Base-by-base conservation (phyloP, 37 sponge, comb jelly and placozoan species). In the Ianthella basta region DNA sequence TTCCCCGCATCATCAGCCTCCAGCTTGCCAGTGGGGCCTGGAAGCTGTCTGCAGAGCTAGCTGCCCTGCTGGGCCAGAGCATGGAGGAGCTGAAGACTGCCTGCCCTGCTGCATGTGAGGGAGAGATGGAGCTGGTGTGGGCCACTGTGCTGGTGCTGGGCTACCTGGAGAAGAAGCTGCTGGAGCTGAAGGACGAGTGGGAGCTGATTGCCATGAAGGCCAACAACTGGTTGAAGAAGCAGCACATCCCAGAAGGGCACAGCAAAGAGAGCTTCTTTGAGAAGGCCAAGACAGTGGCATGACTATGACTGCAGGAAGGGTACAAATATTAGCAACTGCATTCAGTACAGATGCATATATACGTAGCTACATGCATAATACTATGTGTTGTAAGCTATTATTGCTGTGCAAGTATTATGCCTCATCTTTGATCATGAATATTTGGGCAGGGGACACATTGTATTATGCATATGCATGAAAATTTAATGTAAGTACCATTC, bases 141-240 rank as follows among this genome's bases (percentile, higher is more conserved):
- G 88, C 88, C 50, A 91, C 91, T 55, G 88, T 65, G 18, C 85
- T 91, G 21, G 78, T 73, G 4, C 64, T 91, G 27, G 40, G 39
- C 15, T 70, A 61, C 40, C 79, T 91, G 29, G 29, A 27, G 41
- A 37, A 30, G 56, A 79, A 70, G 37, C 78, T 70, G 40, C 60
- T 73, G 14, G 53, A 67, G 6, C 72, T 75, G 38, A 80, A 83
- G 38, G 88, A 87, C 4, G 91, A 91, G 41, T 87, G 87, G 91
- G 91, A 91, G 83, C 86, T 91, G 55, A 29, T 91, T 0, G 87
- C 80, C 21, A 78, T 87, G 85, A 91, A 91, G 79, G 88, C 91
- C 15, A 85, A 91, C 77, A 29, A 60, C 25, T 91, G 91, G 91
- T 57, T 87, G 25, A 84, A 84, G n/a, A 70, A 67, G 67, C 91